phyloP scores from a whole-genome alignment of 2,797 vertebrate genomes.

The Gadopsis marmoratus region DNA sequence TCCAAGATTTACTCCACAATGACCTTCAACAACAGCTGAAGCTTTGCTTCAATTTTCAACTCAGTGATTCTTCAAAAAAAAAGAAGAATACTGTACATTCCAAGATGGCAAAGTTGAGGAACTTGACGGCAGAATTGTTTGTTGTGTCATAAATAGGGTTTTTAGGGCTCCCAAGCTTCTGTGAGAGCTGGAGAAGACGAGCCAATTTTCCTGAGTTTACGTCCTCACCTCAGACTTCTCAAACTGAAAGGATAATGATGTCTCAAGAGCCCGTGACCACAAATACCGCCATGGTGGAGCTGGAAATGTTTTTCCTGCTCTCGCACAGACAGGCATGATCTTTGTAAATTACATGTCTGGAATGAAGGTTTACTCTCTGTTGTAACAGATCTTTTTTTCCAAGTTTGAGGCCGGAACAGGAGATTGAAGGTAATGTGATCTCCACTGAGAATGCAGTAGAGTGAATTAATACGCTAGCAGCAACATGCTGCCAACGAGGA shows the following conservation, averaged over 20 bases:
- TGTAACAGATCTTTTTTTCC: background rate
- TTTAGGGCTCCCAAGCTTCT: constrained; percentile 14
- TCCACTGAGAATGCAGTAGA: constrained; percentile 2
- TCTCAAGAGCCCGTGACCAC: constrained; percentile 44
- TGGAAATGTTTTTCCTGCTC: constrained; percentile 17
- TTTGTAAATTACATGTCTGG: constrained; percentile 21
- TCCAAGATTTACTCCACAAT: background rate
- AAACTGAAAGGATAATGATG: constrained; percentile 48
- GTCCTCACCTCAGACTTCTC: constrained; percentile 26
- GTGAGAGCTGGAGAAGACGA: constrained; percentile 22
- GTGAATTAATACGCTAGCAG: constrained; percentile 20
- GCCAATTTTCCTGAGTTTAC: constrained; percentile 41
- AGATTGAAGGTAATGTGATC: background rate
- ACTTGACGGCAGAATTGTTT: constrained; percentile 16
- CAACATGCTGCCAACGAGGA: constrained; percentile 4
- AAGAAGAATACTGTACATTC: background rate
- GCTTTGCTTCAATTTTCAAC: background rate
- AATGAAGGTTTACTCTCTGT: constrained; percentile 8
- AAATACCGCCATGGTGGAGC: constrained; percentile 4
- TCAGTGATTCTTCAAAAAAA: background rate
- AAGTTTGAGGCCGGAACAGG: background rate
- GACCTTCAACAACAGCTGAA: background rate
- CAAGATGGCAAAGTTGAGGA: constrained; percentile 12
- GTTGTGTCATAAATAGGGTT: constrained; percentile 2
- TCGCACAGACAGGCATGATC: constrained; percentile 16